Conservation (phyloP, 2,113 vertebrate genomes). For the Echinops telfairi region DNA sequence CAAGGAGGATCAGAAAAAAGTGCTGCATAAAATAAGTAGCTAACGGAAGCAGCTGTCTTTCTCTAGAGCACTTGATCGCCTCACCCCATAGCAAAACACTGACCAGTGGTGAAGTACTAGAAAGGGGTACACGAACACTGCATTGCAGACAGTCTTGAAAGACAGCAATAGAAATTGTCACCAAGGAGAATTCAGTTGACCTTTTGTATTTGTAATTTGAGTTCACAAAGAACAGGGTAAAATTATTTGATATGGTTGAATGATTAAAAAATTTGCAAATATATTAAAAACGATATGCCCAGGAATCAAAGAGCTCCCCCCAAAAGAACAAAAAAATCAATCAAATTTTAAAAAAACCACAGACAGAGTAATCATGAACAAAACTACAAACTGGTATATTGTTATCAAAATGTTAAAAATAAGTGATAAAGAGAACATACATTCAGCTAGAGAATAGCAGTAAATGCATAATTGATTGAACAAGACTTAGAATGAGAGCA, state of each 20-base stretch:
- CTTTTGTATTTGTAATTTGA: neutral
- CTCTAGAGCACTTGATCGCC: fast-evolving
- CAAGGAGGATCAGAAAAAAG: fast-evolving
- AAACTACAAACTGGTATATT: neutral
- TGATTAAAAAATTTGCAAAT: neutral
- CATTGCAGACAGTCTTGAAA: neutral
- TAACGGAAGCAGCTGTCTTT: fast-evolving
- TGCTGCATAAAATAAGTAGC: neutral
- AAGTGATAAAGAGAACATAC: neutral
- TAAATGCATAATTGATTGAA: neutral
- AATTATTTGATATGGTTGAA: neutral
- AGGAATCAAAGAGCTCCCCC: neutral
- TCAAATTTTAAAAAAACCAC: neutral
- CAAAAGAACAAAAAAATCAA: too few species aligned
- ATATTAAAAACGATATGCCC: neutral
- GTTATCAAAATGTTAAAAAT: neutral
- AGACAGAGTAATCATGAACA: neutral
- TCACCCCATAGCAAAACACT: too few species aligned
- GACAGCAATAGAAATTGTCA: neutral
- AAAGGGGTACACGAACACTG: too few species aligned
- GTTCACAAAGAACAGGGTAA: too few species aligned
- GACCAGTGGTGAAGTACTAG: neutral
- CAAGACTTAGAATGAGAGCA: neutral
- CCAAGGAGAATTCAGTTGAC: too few species aligned
- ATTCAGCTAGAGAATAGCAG: neutral